Evolutionary conservation across 1,140 invertebrate species (phyloP).

Genomic region (Ceratina japonica): DNA sequence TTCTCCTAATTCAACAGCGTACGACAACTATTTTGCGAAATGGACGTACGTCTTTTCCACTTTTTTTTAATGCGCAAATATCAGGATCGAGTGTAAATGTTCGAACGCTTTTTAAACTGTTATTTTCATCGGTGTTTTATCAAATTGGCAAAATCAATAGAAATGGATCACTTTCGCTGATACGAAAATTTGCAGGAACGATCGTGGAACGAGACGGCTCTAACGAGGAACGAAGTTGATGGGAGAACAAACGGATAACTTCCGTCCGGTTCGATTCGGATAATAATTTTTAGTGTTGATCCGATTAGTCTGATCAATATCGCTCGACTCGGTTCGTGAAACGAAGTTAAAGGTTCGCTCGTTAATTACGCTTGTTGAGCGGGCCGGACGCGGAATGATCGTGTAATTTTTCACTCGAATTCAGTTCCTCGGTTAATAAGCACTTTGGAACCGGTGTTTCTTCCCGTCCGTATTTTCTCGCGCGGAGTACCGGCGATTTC

Average conservation of each 20-base stretch:
- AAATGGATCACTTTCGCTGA: background rate
- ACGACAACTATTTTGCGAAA: too few relatives aligned
- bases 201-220: background rate
- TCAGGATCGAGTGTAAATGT: too few relatives aligned
- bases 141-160: background rate
- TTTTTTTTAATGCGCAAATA: too few relatives aligned
- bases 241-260: conserved; percentile 22
- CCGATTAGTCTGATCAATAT: conserved; percentile 44
- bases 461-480: too few relatives aligned
- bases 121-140: background rate
- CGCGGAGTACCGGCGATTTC: background rate
- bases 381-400: conserved; percentile 48
- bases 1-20: too few relatives aligned
- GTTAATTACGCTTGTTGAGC: conserved; percentile 62
- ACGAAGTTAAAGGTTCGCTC: conserved; percentile 40
- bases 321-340: conserved; percentile 14
- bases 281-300: conserved; percentile 49
- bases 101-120: too few relatives aligned
- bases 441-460: background rate
- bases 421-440: conserved; percentile 27
- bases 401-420: conserved; percentile 46
- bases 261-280: background rate
- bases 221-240: background rate
- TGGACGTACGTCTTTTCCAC: too few relatives aligned
- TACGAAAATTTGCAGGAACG: background rate